Conservation (phyloP, 2,797 vertebrate species). For the Sebastes alutus region DNA sequence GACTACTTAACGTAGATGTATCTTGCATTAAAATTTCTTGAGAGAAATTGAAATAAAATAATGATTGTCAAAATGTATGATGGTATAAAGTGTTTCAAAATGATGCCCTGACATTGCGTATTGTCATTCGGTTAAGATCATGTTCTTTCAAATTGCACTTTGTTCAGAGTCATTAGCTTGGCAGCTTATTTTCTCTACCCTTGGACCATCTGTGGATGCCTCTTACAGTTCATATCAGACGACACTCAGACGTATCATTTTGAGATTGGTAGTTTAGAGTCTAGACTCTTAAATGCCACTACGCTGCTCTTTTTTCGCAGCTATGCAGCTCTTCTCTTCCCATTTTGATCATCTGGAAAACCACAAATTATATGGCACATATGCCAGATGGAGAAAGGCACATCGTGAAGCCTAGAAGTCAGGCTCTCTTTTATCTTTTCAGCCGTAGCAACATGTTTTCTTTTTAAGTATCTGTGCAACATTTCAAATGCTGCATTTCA, state of each 20-base stretch:
- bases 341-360: not conserved
- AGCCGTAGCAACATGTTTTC: not conserved
- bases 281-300: not conserved
- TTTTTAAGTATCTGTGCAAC: not conserved
- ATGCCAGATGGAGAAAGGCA: not conserved
- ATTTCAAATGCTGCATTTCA: not conserved
- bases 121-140: not conserved
- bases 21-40: not conserved
- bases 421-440: not conserved
- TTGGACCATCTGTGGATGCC: not conserved
- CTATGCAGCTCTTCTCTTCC: not conserved
- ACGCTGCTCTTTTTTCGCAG: not conserved
- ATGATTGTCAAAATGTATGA: not conserved
- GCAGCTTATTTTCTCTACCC: not conserved
- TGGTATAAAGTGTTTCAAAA: not conserved
- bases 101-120: too few relatives aligned
- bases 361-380: not conserved
- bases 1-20: too few relatives aligned
- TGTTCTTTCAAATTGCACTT: not conserved
- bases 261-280: not conserved
- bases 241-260: conserved; percentile 1
- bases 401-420: not conserved
- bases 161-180: not conserved
- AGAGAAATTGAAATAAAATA: not conserved
- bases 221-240: not conserved